Percentiles rank a stretch among this genome's conserved stretches.
Conservation (phyloP, 2,797 vertebrate species). For the Micropoecilia bifurca region DNA sequence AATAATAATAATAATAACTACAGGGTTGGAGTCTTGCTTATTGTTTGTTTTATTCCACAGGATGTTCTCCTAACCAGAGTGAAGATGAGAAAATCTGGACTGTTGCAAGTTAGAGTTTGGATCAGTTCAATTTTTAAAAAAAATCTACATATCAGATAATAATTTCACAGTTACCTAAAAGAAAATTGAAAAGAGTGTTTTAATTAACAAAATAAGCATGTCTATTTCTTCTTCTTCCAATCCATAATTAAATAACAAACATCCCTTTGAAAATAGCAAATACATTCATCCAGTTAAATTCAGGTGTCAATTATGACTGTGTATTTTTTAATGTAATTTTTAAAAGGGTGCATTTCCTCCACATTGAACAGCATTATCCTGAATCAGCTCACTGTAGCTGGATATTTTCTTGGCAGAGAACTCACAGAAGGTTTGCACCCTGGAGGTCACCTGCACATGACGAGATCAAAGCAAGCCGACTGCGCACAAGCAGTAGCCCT, state of each 20-base stretch:
- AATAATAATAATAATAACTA: background rate
- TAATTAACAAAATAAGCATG: background rate
- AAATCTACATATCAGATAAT: background rate
- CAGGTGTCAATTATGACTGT: too few species aligned
- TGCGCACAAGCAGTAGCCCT: slow-evolving; percentile 65
- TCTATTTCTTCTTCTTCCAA: background rate
- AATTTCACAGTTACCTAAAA: background rate
- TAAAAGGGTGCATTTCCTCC: background rate
- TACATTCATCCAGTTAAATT: background rate
- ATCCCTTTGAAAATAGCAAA: background rate
- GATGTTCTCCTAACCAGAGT: background rate
- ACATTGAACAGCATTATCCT: slow-evolving; percentile 15
- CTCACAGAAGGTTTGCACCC: slow-evolving; percentile 82
- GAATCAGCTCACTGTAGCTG: slow-evolving; percentile 25
- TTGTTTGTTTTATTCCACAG: background rate
- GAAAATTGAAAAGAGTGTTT: background rate
- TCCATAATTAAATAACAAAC: background rate
- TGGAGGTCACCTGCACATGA: slow-evolving; percentile 82
- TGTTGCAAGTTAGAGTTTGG: background rate
- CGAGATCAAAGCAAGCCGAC: slow-evolving; percentile 80
- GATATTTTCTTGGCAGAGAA: slow-evolving; percentile 47
- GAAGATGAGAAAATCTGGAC: background rate
- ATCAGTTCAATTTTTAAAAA: background rate
- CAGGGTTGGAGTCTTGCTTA: background rate
- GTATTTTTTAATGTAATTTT: background rate